phyloP scores from a whole-genome alignment of 2,797 vertebrate species.

The Parauchenoglanis ngamensis region DNA sequence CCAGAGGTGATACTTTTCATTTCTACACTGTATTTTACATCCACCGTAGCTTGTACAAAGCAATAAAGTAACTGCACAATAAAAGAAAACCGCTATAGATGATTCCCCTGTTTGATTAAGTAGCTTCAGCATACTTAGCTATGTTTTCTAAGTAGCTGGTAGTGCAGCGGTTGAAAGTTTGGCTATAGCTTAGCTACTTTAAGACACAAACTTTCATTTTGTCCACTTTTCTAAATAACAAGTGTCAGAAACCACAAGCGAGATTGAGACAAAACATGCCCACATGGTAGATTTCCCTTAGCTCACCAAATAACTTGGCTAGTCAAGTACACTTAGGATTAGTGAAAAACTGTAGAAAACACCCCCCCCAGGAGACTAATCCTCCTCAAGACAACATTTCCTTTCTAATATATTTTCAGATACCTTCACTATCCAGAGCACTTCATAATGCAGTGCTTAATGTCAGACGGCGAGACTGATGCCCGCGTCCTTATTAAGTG shows the following conservation, averaged over 20 bases:
- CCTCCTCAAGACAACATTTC: constrained; percentile 1
- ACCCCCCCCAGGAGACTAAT: not conserved
- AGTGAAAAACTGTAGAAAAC: not conserved
- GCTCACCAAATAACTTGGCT: constrained; percentile 1
- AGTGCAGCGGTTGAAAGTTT: not conserved
- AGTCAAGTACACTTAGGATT: not conserved
- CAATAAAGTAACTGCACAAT: not conserved
- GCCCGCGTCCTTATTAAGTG: constrained; percentile 27
- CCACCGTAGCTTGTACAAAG: not conserved
- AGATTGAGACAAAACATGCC: not conserved
- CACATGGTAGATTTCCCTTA: not conserved
- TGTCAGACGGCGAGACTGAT: constrained; percentile 28
- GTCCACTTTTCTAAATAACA: not conserved
- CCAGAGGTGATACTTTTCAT: not conserved
- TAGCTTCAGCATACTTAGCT: not conserved
- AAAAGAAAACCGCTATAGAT: not conserved
- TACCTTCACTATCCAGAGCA: not conserved
- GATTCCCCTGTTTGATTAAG: not conserved
- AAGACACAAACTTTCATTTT: not conserved
- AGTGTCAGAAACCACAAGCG: not conserved
- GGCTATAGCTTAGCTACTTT: not conserved
- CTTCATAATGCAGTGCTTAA: constrained; percentile 7
- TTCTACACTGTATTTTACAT: not conserved
- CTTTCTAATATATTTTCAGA: constrained; percentile 14
- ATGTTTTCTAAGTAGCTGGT: not conserved